Conservation (phyloP, 2,888 invertebrate species). For the Diaperis boleti region DNA sequence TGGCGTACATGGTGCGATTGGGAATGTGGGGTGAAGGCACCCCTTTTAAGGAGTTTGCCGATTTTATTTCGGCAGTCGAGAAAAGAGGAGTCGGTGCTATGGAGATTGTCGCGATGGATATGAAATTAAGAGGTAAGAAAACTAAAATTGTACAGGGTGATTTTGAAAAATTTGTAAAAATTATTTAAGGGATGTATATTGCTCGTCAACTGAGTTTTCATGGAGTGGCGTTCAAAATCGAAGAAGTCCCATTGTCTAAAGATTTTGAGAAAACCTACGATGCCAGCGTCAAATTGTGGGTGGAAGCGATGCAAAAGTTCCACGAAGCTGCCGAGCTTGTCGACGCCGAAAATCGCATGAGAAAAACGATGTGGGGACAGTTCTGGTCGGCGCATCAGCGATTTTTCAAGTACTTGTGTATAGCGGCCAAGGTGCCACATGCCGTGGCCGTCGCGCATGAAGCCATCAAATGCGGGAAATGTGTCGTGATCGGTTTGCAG, state of each 20-base stretch:
- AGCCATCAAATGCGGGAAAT: slow-evolving; percentile 93
- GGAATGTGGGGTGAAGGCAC: slow-evolving; percentile 99
- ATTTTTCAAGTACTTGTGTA: slow-evolving; percentile 97
- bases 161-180: too few relatives aligned
- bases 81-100: slow-evolving; percentile 98
- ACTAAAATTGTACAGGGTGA: too few relatives aligned
- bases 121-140: slow-evolving; percentile 86
- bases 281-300: slow-evolving; percentile 95
- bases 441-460: slow-evolving; percentile 84
- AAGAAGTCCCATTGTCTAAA: slow-evolving; percentile 91
- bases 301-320: slow-evolving; percentile 96
- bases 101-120: slow-evolving; percentile 99
- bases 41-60: slow-evolving; percentile 93
- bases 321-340: slow-evolving; percentile 95
- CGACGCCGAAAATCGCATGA: slow-evolving; percentile 93
- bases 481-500: slow-evolving; percentile 99
- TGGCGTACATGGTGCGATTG: slow-evolving; percentile 99
- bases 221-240: slow-evolving; percentile 96
- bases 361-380: slow-evolving; percentile 99
- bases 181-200: slow-evolving; percentile 86
- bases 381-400: slow-evolving; percentile 99
- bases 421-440: slow-evolving; percentile 92
- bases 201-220: slow-evolving; percentile 98
- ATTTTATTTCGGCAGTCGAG: slow-evolving; percentile 97
- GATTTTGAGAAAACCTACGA: slow-evolving; percentile 94